phyloP scores from a whole-genome alignment of 2,797 vertebrate genomes.

The Gymnoscopelus braueri region DNA sequence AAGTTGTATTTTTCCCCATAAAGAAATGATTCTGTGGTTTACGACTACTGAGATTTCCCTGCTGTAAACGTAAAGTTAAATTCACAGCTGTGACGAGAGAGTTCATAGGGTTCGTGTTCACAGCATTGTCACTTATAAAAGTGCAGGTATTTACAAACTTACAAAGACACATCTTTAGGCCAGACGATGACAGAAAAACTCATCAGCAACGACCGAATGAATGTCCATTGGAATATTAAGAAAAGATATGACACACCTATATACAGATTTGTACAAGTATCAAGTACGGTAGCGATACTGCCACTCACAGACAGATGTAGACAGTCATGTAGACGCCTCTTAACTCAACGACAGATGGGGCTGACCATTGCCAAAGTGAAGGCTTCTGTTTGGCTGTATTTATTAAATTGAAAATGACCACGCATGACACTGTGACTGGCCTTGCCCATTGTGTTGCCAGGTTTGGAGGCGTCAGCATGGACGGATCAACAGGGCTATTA shows the following conservation, averaged over 20 bases:
- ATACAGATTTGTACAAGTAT: constrained; percentile 58
- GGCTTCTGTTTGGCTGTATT: constrained; percentile 15
- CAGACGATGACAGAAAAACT: constrained; percentile 20
- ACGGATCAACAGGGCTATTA: constrained; percentile 32
- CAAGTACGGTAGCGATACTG: constrained; percentile 38
- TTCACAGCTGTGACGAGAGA: constrained; percentile 41
- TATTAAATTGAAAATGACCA: background rate
- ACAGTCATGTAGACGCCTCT: background rate
- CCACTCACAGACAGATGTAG: constrained; percentile 19
- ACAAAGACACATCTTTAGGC: constrained; percentile 31
- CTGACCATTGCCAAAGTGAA: constrained; percentile 17
- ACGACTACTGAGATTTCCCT: constrained; percentile 20
- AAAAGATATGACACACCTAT: constrained; percentile 52
- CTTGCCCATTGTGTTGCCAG: background rate
- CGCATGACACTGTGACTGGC: background rate
- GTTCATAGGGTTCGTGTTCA: constrained; percentile 40
- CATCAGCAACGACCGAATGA: constrained; percentile 20
- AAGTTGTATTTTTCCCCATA: constrained; percentile 27
- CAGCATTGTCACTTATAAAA: constrained; percentile 55
- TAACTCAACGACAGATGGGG: constrained; percentile 16
- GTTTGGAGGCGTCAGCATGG: constrained; percentile 21
- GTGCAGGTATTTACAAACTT: constrained; percentile 47
- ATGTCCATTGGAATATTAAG: constrained; percentile 23
- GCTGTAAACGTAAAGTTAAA: constrained; percentile 51
- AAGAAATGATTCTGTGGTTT: constrained; percentile 28